These are phyloP conservation scores for Sphaerolaimus hirsutus DNA, from an alignment of 2,888 invertebrate genomes.

Conservation along the genomic window DNA sequence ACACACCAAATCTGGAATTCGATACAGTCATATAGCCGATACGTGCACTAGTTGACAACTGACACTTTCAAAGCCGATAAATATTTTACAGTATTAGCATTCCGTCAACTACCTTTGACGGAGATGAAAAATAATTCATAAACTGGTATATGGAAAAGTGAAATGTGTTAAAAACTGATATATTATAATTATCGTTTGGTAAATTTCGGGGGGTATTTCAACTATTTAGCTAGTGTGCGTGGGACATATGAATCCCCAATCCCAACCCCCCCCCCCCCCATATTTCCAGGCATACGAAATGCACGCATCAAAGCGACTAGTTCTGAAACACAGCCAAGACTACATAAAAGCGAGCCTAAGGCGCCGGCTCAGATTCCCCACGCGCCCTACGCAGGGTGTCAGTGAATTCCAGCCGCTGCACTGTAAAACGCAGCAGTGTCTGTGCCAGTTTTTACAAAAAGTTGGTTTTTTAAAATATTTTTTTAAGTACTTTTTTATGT, in stretches of 20 bases:
- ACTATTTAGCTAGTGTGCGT: background rate
- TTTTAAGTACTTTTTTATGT: too few relatives aligned
- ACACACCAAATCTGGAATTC: too few relatives aligned
- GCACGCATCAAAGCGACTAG: slow-evolving; percentile 3
- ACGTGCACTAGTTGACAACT: too few relatives aligned
- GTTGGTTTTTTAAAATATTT: background rate
- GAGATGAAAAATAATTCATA: too few relatives aligned
- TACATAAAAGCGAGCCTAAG: slow-evolving; percentile 5
- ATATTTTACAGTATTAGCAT: too few relatives aligned
- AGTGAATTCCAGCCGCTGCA: slow-evolving; percentile 5
- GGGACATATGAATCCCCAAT: background rate
- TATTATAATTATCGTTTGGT: too few relatives aligned
- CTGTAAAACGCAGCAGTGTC: slow-evolving; percentile 4
- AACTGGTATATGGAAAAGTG: too few relatives aligned
- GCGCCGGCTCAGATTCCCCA: slow-evolving; percentile 4
- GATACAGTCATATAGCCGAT: too few relatives aligned
- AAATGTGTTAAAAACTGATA: too few relatives aligned
- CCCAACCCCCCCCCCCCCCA: background rate
- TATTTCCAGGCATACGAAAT: background rate
- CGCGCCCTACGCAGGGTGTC: slow-evolving; percentile 5
- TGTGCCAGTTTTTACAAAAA: slow-evolving; percentile 7
- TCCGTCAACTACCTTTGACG: too few relatives aligned
- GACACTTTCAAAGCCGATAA: too few relatives aligned
- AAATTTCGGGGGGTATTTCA: too few relatives aligned
- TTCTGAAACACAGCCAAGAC: slow-evolving; percentile 6